Percentiles rank a stretch among this genome's conserved stretches.
Evolutionary conservation across 1,140 invertebrate genomes (phyloP).

Genomic region (Stegodyphus dumicola): DNA sequence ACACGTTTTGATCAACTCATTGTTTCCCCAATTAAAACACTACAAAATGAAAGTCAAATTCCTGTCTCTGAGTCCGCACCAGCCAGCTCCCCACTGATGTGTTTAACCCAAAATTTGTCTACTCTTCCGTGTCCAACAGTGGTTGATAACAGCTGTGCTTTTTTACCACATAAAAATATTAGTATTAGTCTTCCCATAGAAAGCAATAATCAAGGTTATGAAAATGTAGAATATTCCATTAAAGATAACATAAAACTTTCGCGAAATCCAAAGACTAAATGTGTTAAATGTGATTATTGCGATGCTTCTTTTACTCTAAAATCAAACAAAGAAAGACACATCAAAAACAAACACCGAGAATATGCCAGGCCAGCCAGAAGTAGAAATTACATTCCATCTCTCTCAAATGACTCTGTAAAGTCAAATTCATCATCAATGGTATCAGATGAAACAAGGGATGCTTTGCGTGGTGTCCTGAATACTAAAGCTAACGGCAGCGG

Average conservation of each 20-base stretch:
- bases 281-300: constrained; percentile 79
- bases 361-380: constrained; percentile 9
- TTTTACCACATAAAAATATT: neutral
- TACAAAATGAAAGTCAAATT: neutral
- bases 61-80: too few relatives aligned
- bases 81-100: too few relatives aligned
- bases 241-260: too few relatives aligned
- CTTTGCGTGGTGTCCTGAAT: neutral
- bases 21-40: neutral
- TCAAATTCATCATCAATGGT: neutral
- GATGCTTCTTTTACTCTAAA: constrained; percentile 87
- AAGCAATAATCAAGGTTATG: neutral
- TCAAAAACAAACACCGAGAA: constrained; percentile 92
- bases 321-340: constrained; percentile 92
- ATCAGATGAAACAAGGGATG: neutral
- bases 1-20: neutral
- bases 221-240: too few relatives aligned
- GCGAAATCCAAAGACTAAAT: neutral
- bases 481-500: neutral
- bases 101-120: too few relatives aligned
- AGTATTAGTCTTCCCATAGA: neutral
- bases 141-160: too few relatives aligned
- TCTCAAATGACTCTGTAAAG: neutral
- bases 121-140: too few relatives aligned
- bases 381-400: neutral